Percentiles rank a stretch among this genome's conserved stretches.
Evolutionary conservation across 2,797 vertebrate genomes (phyloP).

Genomic region (Martes flavigula): DNA sequence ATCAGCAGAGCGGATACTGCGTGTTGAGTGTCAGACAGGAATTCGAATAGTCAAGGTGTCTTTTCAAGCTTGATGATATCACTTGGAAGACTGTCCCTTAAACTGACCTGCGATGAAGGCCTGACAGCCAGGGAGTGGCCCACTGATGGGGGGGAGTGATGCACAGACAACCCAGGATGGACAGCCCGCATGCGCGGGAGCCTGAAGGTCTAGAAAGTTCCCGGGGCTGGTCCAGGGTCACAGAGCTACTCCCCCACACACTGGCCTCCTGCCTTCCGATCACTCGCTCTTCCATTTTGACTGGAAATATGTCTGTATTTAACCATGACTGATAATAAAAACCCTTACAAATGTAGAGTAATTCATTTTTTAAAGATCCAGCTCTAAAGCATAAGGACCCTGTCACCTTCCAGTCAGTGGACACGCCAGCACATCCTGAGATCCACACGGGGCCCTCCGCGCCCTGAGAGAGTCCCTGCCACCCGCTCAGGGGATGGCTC

Average conservation of each 20-base stretch:
- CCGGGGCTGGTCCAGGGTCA: too few species aligned
- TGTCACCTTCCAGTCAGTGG: too few species aligned
- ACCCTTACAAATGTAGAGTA: background rate
- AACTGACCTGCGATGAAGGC: background rate
- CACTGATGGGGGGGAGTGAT: rapidly evolving
- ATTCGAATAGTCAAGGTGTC: rapidly evolving
- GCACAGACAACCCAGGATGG: rapidly evolving
- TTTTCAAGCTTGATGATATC: background rate
- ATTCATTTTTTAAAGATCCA: background rate
- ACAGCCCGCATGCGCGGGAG: background rate
- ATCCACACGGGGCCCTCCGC: rapidly evolving
- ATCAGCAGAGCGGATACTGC: background rate
- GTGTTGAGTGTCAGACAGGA: rapidly evolving
- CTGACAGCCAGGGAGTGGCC: background rate
- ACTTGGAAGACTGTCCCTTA: background rate
- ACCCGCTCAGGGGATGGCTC: rapidly evolving
- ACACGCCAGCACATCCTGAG: rapidly evolving
- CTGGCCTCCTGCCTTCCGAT: rapidly evolving
- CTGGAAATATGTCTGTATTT: background rate
- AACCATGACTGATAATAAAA: background rate
- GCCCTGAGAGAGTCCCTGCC: rapidly evolving
- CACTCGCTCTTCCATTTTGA: background rate
- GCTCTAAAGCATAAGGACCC: background rate
- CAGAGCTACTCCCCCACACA: rapidly evolving
- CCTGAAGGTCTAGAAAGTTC: too few species aligned